These are phyloP conservation scores for Acanthosepion esculentum DNA, from an alignment of 2,888 invertebrate species.

Conservation along the genomic window DNA sequence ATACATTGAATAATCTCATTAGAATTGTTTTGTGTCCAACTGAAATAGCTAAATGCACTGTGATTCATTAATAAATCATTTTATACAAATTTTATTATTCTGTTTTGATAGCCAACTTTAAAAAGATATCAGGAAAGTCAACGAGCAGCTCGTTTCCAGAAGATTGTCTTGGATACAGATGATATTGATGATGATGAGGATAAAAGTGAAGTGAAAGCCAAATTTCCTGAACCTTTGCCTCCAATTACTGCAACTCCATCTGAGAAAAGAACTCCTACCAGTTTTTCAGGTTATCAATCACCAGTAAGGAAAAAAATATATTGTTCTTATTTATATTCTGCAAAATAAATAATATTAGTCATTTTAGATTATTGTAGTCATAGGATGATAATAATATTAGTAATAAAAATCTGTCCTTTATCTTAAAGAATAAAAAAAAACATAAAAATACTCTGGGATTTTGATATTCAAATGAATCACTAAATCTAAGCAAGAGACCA, in stretches of 20 bases:
- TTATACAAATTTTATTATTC: neutral
- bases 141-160: neutral
- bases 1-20: neutral
- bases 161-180: neutral
- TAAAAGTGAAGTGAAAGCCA: neutral
- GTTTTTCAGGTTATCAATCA: neutral
- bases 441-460: too few species aligned
- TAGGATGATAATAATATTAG: too few species aligned
- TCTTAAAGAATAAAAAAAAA: too few species aligned
- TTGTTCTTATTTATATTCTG: neutral
- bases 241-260: neutral
- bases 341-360: too few species aligned
- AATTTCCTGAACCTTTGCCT: neutral
- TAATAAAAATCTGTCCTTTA: too few species aligned
- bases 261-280: neutral
- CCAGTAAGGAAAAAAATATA: neutral
- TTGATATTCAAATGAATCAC: too few species aligned
- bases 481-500: too few species aligned
- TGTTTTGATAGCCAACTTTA: neutral
- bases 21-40: too few species aligned
- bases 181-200: neutral
- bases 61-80: neutral
- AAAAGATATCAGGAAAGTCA: neutral
- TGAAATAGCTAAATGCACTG: neutral
- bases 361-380: too few species aligned